A percentile compares a stretch with the other conserved stretches of the same genome.
These are phyloP conservation scores for Flexamia atlantica DNA, from an alignment of 2,888 invertebrate genomes.

Conservation along the genomic window DNA sequence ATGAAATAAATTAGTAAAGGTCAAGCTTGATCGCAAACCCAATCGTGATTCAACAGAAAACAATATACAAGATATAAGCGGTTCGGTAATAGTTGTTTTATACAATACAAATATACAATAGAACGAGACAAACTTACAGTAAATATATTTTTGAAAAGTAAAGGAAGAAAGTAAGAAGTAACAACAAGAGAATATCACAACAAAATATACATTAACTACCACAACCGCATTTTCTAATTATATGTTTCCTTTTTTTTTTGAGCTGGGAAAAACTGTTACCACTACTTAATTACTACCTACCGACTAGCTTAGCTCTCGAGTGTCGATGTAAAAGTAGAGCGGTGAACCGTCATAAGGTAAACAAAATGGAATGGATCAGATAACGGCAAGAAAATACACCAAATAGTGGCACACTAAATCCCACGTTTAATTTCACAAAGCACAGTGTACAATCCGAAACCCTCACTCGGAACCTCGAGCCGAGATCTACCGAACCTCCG, in stretches of 20 bases:
- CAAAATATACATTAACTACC: slow-evolving; percentile 59
- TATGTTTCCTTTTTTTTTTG: slow-evolving; percentile 39
- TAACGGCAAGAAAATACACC: slow-evolving; percentile 34
- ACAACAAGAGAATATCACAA: slow-evolving; percentile 53
- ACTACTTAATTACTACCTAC: slow-evolving; percentile 57
- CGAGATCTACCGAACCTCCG: slow-evolving; percentile 8
- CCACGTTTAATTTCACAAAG: slow-evolving; percentile 55
- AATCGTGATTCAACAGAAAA: not conserved
- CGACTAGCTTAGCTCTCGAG: slow-evolving; percentile 41
- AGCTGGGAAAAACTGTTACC: slow-evolving; percentile 50
- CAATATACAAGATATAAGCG: slow-evolving; percentile 22
- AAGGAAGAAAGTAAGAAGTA: slow-evolving; percentile 34
- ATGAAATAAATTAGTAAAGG: slow-evolving; percentile 11
- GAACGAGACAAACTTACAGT: slow-evolving; percentile 38
- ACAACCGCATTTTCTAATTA: slow-evolving; percentile 54
- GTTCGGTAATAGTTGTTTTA: slow-evolving; percentile 1
- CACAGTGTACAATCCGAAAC: slow-evolving; percentile 54
- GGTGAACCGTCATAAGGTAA: slow-evolving; percentile 26
- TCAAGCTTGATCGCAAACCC: not conserved
- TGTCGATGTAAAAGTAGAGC: not conserved
- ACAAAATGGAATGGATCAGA: slow-evolving; percentile 57
- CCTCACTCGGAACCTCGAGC: not conserved
- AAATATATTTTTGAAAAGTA: slow-evolving; percentile 28
- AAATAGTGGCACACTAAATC: slow-evolving; percentile 56
- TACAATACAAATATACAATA: slow-evolving; percentile 52